phyloP scores from a whole-genome alignment of 1,140 invertebrate species.

The Cotesia chilonis region DNA sequence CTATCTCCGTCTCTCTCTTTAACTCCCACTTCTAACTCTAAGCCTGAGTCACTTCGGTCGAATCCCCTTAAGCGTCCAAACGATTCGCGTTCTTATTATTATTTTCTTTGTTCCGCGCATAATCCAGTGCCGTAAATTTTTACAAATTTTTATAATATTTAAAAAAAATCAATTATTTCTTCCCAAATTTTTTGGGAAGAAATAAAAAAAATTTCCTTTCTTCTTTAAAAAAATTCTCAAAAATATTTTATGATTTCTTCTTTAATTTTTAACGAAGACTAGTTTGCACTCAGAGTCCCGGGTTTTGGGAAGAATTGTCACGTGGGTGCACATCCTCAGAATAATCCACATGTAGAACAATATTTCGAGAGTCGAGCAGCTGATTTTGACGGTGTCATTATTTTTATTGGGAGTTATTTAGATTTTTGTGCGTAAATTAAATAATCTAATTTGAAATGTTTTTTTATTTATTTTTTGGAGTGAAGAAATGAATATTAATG shows the following conservation, averaged over 20 bases:
- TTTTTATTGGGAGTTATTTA: neutral
- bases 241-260: too few species aligned
- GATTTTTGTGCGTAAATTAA: too few species aligned
- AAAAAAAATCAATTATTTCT: too few species aligned
- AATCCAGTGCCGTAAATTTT: too few species aligned
- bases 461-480: too few species aligned
- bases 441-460: too few species aligned
- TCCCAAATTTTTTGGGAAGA: too few species aligned
- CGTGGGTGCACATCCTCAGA: neutral
- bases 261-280: neutral
- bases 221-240: too few species aligned
- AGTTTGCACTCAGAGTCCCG: neutral
- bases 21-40: neutral
- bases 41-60: neutral
- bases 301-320: neutral
- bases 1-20: neutral
- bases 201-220: too few species aligned
- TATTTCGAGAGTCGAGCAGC: neutral
- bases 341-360: slow-evolving; percentile 4
- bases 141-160: too few species aligned
- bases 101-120: neutral
- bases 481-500: too few species aligned
- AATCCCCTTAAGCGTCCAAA: slow-evolving; percentile 7
- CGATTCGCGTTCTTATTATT: neutral
- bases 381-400: slow-evolving; percentile 18